Evolutionary conservation across 1,140 invertebrate species (phyloP).

Genomic region (Neodiprion virginianus): DNA sequence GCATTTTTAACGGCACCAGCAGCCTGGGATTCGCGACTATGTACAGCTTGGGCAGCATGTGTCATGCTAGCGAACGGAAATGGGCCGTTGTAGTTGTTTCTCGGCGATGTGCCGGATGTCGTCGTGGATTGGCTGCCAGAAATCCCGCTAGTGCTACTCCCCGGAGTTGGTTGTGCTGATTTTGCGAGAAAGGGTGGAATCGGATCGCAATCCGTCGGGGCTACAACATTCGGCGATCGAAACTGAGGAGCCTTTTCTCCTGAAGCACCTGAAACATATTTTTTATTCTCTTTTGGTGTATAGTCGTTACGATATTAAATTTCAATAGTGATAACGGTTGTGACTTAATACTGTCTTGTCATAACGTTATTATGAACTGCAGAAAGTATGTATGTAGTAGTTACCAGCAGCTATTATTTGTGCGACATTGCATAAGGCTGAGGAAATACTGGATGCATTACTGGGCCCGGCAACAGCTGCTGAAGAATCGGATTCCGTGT

Average conservation of each 20-base stretch:
- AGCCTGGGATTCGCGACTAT: conserved; percentile 57
- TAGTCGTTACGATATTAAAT: conserved; percentile 18
- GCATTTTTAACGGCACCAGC: conserved; percentile 52
- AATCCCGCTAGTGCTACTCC: conserved; percentile 37
- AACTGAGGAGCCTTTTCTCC: conserved; percentile 65
- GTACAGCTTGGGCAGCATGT: conserved; percentile 74
- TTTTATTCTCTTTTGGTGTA: not conserved
- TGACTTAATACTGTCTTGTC: not conserved
- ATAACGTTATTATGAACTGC: not conserved
- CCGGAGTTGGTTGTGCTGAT: conserved; percentile 44
- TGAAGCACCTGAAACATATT: conserved; percentile 49
- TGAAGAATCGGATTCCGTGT: conserved; percentile 42
- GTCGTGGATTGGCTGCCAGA: conserved; percentile 38
- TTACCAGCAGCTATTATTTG: conserved; percentile 58
- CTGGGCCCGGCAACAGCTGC: conserved; percentile 56
- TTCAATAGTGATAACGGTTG: not conserved
- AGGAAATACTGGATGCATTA: conserved; percentile 53
- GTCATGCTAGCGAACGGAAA: conserved; percentile 92
- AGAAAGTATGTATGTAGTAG: conserved; percentile 4
- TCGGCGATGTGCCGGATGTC: conserved; percentile 47
- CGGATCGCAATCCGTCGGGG: conserved; percentile 75
- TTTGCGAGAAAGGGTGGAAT: conserved; percentile 62
- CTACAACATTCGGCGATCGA: conserved; percentile 84
- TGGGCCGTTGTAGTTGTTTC: conserved; percentile 67
- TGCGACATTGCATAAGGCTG: conserved; percentile 54